Evolutionary conservation across 2,888 invertebrate genomes (phyloP), one percentile per base, ranked within the genome.

Genomic region (Panopea generosa): DNA sequence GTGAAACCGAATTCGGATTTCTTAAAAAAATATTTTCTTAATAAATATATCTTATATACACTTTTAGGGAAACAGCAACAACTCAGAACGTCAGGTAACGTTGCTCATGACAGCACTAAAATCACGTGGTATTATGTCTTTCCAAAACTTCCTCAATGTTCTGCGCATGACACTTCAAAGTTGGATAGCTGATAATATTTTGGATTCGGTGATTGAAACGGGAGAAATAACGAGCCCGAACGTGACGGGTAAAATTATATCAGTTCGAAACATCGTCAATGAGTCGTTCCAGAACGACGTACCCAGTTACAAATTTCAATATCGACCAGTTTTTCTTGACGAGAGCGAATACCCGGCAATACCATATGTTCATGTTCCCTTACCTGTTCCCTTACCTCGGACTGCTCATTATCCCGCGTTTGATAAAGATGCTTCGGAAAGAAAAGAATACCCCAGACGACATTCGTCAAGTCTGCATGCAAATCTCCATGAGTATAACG

Each of bases 101-200:
- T 45, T 74, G 18, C 38, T 78, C 20, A 38, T 73, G 2, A 56
- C 55, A 3, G 43, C 61, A 18, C 27, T 74, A 14, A 66, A 66
- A 26, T 57, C 70, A 16, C 65, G 78, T 38, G 78, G 78, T 29
- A 38, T 78, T 3, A 24, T 62, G 29, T 61, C 70, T 0, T 70
- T 78, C 24, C 55, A 70, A 7, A 52, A 49, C 2, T 78, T 78
- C 33, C 70, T 78, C 2, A 38, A 78, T 22, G 74, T 78, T 43
- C 62, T 78, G 24, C 62, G 71, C 9, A 26, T 49, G 49, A 74
- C 74, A 2, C 74, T 74, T 47, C 74, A 78, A 45, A 74, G 78
- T 3, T 78, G 74, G 74, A 14, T 78, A 18, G 78, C 78, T 16
- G 71, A 78, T 47, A 70, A 74, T 16, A 63, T 78, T 43, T 40